phyloP scores from a whole-genome alignment of 2,797 vertebrate species.

The Syngnathus acus region DNA sequence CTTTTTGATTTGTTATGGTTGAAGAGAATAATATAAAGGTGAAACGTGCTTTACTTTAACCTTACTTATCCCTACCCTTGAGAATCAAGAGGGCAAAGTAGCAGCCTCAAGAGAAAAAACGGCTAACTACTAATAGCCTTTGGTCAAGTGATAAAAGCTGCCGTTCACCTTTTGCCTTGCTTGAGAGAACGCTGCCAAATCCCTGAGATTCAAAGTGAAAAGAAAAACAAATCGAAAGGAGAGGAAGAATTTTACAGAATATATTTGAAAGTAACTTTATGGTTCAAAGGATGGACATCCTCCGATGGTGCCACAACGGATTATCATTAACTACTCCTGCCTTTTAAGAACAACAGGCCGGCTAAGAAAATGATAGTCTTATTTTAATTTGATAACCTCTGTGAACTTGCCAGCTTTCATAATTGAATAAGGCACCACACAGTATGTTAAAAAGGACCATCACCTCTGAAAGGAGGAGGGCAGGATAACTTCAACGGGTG shows the following conservation, averaged over 20 bases:
- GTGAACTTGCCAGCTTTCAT: not conserved
- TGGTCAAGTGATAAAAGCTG: not conserved
- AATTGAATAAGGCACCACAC: not conserved
- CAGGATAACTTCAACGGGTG: no score
- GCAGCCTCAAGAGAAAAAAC: not conserved
- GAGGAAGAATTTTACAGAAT: not conserved
- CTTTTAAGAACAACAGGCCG: not conserved
- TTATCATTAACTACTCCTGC: not conserved
- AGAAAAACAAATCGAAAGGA: not conserved
- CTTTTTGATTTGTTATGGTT: conserved; percentile 7
- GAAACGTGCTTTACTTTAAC: not conserved
- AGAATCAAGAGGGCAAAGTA: conserved; percentile 13
- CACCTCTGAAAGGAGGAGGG: not conserved
- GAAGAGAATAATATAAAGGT: conserved; percentile 11
- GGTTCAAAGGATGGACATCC: not conserved
- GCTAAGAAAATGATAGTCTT: not conserved
- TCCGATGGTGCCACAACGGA: not conserved
- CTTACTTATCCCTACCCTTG: conserved; percentile 13
- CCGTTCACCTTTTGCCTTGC: not conserved
- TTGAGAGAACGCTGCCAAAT: not conserved
- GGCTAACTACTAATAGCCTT: not conserved
- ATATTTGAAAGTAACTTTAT: not conserved
- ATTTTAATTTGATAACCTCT: not conserved
- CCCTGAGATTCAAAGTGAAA: not conserved
- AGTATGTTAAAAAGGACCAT: not conserved